A percentile compares a stretch with the other conserved stretches of the same genome.
phyloP scores from a whole-genome alignment of 1,140 invertebrate species.

The Drosophila bifasciata region DNA sequence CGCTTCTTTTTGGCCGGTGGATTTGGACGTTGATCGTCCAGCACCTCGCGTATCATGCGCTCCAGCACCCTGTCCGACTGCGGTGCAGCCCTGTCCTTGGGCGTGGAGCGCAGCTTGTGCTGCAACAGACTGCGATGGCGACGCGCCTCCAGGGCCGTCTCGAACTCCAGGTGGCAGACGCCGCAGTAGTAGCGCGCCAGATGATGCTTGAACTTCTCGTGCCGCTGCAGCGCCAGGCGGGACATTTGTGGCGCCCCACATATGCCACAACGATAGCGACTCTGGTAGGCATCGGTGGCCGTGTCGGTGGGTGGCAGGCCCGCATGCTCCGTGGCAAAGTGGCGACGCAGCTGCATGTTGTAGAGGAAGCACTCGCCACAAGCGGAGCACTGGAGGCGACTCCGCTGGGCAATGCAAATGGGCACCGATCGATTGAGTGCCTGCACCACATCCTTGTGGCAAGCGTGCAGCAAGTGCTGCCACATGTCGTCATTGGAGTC shows the following conservation, averaged over 20 bases:
- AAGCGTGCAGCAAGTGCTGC: slow-evolving; percentile 87
- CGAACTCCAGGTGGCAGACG: slow-evolving; percentile 88
- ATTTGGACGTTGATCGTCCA: slow-evolving; percentile 23
- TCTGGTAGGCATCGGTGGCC: slow-evolving; percentile 88
- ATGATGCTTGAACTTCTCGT: slow-evolving; percentile 86
- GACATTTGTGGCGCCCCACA: slow-evolving; percentile 87
- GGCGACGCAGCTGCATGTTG: slow-evolving; percentile 89
- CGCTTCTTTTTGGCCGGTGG: slow-evolving; percentile 20
- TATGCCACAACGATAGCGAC: slow-evolving; percentile 86
- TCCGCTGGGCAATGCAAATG: slow-evolving; percentile 90
- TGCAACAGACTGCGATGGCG: slow-evolving; percentile 87
- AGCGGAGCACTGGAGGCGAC: slow-evolving; percentile 68
- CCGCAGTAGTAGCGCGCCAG: slow-evolving; percentile 88
- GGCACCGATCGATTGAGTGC: slow-evolving; percentile 92
- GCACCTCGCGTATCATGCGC: slow-evolving; percentile 44
- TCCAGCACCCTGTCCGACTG: slow-evolving; percentile 45
- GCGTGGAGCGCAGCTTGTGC: slow-evolving; percentile 81
- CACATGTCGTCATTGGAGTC: slow-evolving; percentile 88
- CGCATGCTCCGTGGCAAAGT: slow-evolving; percentile 85
- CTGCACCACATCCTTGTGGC: slow-evolving; percentile 89
- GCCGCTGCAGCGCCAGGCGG: slow-evolving; percentile 87
- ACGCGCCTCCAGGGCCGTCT: slow-evolving; percentile 86
- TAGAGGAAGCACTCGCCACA: slow-evolving; percentile 88
- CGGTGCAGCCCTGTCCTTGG: background rate
- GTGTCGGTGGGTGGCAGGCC: slow-evolving; percentile 66